Evolutionary conservation across 2,113 vertebrate species (phyloP).

Genomic region (Dipodomys spectabilis): DNA sequence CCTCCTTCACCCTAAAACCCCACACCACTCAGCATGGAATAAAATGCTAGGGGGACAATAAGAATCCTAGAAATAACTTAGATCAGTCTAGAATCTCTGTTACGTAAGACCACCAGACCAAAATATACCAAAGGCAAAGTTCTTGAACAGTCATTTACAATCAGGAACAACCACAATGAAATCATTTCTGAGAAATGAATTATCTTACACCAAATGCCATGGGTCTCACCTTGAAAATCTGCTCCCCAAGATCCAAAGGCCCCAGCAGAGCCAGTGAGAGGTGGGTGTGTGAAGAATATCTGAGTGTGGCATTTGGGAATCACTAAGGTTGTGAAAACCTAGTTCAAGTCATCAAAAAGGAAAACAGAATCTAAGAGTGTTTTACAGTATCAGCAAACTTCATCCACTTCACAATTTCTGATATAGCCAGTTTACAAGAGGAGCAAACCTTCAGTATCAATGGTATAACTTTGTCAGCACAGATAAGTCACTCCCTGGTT

Average conservation of each 20-base stretch:
- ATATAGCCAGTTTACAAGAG: background rate
- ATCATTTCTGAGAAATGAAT: constrained; percentile 34
- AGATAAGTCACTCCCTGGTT: fast-evolving
- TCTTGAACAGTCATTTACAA: background rate
- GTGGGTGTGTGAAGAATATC: background rate
- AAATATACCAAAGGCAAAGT: background rate
- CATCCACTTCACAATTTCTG: background rate
- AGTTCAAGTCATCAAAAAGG: background rate
- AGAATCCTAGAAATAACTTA: background rate
- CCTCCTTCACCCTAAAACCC: background rate
- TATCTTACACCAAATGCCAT: background rate
- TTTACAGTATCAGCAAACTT: background rate
- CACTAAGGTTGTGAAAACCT: background rate
- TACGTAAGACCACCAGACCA: background rate
- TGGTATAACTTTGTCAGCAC: background rate
- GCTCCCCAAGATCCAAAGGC: background rate
- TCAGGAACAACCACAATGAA: background rate
- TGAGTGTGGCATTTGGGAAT: background rate
- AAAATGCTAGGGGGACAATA: background rate
- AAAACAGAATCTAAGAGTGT: background rate
- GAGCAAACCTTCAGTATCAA: background rate
- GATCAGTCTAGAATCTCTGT: background rate
- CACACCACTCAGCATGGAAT: too few relatives aligned
- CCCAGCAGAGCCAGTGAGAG: background rate
- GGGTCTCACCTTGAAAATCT: too few relatives aligned